phyloP scores from a whole-genome alignment of 2,797 vertebrate species.

The Potorous gilbertii region DNA sequence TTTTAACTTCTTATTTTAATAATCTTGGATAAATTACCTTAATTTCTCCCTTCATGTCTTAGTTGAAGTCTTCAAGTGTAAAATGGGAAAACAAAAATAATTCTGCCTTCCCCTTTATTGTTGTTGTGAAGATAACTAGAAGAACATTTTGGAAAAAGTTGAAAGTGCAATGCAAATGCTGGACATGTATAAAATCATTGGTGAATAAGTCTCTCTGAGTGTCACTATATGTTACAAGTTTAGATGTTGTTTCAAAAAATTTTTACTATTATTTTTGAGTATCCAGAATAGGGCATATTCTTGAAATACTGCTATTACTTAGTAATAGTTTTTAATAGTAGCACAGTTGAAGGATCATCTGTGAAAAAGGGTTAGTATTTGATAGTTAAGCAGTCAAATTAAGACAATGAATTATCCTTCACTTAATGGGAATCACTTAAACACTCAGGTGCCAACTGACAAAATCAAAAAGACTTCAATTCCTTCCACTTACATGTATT shows the following conservation, averaged over 20 bases:
- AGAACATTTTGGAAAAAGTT: background rate
- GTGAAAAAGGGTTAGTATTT: constrained; percentile 43
- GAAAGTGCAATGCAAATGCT: background rate
- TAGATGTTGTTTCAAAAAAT: constrained; percentile 23
- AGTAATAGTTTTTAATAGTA: background rate
- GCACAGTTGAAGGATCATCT: constrained; percentile 27
- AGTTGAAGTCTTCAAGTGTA: background rate
- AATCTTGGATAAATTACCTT: background rate
- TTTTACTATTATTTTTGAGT: constrained; percentile 7
- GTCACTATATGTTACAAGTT: constrained; percentile 26
- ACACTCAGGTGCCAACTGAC: background rate
- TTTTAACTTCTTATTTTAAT: background rate
- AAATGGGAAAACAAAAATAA: constrained; percentile 17
- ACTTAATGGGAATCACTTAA: background rate
- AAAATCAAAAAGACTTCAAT: constrained; percentile 50
- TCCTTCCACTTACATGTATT: constrained; percentile 41
- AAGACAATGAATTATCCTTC: constrained; percentile 41
- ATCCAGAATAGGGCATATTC: background rate
- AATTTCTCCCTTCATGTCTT: background rate
- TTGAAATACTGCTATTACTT: constrained; percentile 39
- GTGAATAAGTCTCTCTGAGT: background rate
- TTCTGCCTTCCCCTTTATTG: background rate
- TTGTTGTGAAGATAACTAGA: background rate
- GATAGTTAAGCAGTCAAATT: constrained; percentile 19
- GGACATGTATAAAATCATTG: background rate